Base-by-base conservation (phyloP, 2,888 invertebrate genomes). In the Mamestra brassicae region DNA sequence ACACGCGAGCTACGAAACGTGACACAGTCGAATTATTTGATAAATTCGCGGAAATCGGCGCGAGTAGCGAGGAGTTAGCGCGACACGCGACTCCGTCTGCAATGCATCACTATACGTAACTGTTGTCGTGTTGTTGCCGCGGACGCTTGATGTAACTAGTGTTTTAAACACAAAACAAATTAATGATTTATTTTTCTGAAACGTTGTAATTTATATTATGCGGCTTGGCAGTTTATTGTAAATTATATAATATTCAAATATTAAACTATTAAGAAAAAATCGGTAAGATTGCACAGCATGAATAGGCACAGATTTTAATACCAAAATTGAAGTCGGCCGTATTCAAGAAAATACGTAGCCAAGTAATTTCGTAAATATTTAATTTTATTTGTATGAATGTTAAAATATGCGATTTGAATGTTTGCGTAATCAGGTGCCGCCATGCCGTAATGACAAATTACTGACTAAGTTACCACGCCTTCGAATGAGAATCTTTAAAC, bases 1-100 rank as follows among this genome's bases (percentile, higher is more conserved):
- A 92, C 94, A 95, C 93, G 94, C 93, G 93, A 94, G 89, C 91
- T 87, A 90, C 90, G 88, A 90, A 93, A 90, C 91, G 91, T 90
- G 91, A 89, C 87, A 89, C 67, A 82, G 80, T 80, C 85, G 79
- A 87, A 87, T 88, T 89, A 83, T 86, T 86, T 88, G 84, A 89
- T 89, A 84, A 88, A 81, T 87, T 89, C 84, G 90, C 90, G 88
- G 87, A 89, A 90, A 89, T 83, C 74, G 71, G 67, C 58, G 68
- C 58, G 75, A 68, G 76, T 76, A 74, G 68, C n/a, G n/a, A n/a
- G n/a, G n/a, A n/a, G n/a, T n/a, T 61, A 36, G 63, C 15, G 63
- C 66, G 75, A 26, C 76, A 70, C 72, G 81, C 80, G 72, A 65
- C 82, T 72, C 61, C 50, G 83, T 64, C 82, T 80, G 81, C 80